Evolutionary conservation across 1,140 invertebrate genomes (phyloP), one percentile per base, ranked within the genome.

Genomic region (Lucilia cuprina): DNA sequence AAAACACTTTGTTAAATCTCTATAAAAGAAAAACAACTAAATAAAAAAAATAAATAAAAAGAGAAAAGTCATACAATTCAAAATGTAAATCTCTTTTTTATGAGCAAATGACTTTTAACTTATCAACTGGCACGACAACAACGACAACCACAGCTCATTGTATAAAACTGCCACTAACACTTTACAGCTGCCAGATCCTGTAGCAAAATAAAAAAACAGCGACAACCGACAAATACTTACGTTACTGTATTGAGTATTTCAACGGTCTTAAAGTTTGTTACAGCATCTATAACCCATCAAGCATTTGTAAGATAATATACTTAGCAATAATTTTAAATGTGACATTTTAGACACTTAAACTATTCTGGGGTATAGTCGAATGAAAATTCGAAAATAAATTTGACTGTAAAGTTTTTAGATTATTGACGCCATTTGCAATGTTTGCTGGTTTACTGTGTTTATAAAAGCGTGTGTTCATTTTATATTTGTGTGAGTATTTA

Each of bases 31-130:
- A 41, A 41, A 60, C 55, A 60, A 60, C 50, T n/a, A 60, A 60
- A 60, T 41, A 60, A 60, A 60, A 10, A 60, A 60, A 17, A 17
- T 14, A 17, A 60, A 60, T 7, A 60, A 17, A 17, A n/a, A 60
- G 12, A 60, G 41, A 60, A 60, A 60, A 60, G 55, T n/a, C 55
- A n/a, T 60, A n/a, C 55, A 60, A 60, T 60, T 60, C 55, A 60
- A 41, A 60, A 60, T 60, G 55, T 60, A 60, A 60, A 60, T 60
- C 55, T 60, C 55, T 60, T 60, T 60, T 60, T 60, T 60, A 60
- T 60, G 55, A 60, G 55, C 55, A 60, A 60, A 60, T 60, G 55
- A 60, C 55, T 60, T 60, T 60, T 60, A 60, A 60, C 55, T 60
- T 60, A 60, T 60, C 55, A 60, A 60, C 55, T 60, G 13, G 55